Percentiles rank a stretch among this genome's conserved stretches.
These are phyloP conservation scores for Erebia aethiops DNA, from an alignment of 2,888 invertebrate species.

Conservation along the genomic window DNA sequence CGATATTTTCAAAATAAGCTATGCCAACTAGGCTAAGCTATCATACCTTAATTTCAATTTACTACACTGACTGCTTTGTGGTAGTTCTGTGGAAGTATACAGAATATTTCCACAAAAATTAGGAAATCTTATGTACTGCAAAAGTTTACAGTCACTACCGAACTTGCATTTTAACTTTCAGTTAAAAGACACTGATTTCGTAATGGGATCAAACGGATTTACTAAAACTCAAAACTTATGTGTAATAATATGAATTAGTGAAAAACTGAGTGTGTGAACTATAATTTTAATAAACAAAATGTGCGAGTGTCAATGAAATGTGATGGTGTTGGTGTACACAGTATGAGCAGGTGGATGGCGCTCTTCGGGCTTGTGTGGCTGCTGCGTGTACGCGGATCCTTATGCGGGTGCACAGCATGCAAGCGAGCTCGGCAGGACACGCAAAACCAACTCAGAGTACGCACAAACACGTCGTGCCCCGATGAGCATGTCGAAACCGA, in stretches of 20 bases:
- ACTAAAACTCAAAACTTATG: background rate
- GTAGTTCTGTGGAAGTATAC: too few relatives aligned
- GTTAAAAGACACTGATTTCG: background rate
- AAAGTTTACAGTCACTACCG: background rate
- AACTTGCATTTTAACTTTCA: background rate
- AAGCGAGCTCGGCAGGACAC: slow-evolving; percentile 76
- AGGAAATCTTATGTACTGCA: background rate
- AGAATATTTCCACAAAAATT: too few relatives aligned
- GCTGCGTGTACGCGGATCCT: slow-evolving; percentile 90
- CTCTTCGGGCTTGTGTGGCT: slow-evolving; percentile 94
- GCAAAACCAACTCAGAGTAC: slow-evolving; percentile 46
- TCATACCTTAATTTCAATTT: background rate
- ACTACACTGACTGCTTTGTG: background rate
- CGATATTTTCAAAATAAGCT: background rate
- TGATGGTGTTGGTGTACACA: slow-evolving; percentile 69
- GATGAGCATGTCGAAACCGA: slow-evolving; percentile 55
- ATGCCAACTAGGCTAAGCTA: background rate
- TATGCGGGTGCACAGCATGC: slow-evolving; percentile 89
- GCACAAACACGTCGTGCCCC: slow-evolving; percentile 41
- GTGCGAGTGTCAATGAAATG: slow-evolving; percentile 42
- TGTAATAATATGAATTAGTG: background rate
- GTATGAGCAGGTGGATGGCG: slow-evolving; percentile 88
- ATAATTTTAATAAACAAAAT: slow-evolving; percentile 6
- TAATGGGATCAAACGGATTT: background rate
- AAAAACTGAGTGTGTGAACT: slow-evolving; percentile 3